These are phyloP conservation scores for Polypterus senegalus DNA, from an alignment of 2,113 vertebrate genomes.

Conservation along the genomic window DNA sequence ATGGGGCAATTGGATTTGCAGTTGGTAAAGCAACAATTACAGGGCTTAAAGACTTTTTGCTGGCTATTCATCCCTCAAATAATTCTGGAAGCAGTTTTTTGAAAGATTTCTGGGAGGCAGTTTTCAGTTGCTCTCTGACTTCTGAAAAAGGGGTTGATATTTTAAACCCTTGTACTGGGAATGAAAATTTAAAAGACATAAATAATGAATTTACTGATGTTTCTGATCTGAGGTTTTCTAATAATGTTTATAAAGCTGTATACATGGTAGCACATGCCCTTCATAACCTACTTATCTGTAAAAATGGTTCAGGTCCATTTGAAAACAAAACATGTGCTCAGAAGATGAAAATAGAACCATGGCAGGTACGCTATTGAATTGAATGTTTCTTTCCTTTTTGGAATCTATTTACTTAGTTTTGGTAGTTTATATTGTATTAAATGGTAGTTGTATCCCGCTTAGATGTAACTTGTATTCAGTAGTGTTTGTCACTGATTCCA, in stretches of 20 bases:
- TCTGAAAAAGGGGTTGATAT: not conserved
- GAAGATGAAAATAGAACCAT: constrained; percentile 30
- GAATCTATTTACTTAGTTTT: not conserved
- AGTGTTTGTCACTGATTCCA: not conserved
- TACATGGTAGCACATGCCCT: constrained; percentile 50
- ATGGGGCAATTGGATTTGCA: constrained; percentile 47
- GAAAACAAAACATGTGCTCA: not conserved
- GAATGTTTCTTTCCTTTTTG: not conserved
- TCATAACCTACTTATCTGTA: constrained; percentile 42
- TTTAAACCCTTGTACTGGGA: constrained; percentile 29
- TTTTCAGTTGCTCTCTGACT: constrained; percentile 35
- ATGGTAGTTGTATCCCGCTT: not conserved
- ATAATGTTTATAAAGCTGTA: constrained; percentile 54
- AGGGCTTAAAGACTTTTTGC: constrained; percentile 36
- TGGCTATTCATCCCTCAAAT: constrained; percentile 30
- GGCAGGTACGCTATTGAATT: constrained; percentile 30
- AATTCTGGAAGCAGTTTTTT: constrained; percentile 31
- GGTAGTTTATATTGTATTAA: not conserved
- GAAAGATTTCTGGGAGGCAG: constrained; percentile 41
- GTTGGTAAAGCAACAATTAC: constrained; percentile 46
- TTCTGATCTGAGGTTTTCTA: constrained; percentile 43
- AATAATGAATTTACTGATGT: constrained; percentile 45
- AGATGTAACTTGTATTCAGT: no score
- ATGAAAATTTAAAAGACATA: constrained; percentile 33
- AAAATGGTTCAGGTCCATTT: constrained; percentile 9